Evolutionary conservation across 2,888 invertebrate species (phyloP).

Genomic region (Epinotia bilunana): DNA sequence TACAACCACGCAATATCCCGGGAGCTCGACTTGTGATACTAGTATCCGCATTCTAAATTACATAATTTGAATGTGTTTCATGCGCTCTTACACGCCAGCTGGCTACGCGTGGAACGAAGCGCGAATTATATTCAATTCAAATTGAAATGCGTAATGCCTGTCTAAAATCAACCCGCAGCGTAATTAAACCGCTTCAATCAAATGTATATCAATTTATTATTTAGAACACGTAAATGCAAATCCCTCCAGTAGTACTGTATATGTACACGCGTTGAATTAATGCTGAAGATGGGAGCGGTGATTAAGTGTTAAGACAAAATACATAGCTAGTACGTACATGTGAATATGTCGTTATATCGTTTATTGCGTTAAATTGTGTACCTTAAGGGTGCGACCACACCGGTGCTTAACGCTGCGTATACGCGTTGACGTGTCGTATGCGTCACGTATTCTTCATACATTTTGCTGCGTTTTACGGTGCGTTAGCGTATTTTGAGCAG

Average conservation of each 20-base stretch:
- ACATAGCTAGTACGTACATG: background rate
- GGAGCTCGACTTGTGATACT: background rate
- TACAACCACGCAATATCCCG: slow-evolving; percentile 6
- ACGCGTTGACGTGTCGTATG: too few relatives aligned
- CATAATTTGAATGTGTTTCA: background rate
- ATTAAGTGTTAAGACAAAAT: slow-evolving; percentile 11
- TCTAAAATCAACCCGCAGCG: background rate
- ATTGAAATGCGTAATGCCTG: background rate
- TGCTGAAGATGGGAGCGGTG: slow-evolving; percentile 11
- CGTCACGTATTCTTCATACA: too few relatives aligned
- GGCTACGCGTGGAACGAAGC: background rate
- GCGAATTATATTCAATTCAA: background rate
- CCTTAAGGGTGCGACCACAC: too few relatives aligned
- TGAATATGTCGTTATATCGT: background rate
- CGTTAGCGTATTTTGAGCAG: too few relatives aligned
- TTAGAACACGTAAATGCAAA: slow-evolving; percentile 42
- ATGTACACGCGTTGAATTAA: slow-evolving; percentile 24
- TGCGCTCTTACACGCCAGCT: background rate
- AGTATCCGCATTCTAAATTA: background rate
- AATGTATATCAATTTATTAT: slow-evolving; percentile 40
- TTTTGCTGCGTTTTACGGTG: too few relatives aligned
- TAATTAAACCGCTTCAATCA: slow-evolving; percentile 42
- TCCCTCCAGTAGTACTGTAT: slow-evolving; percentile 1
- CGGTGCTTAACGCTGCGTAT: too few relatives aligned
- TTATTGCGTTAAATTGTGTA: background rate